Conservation (phyloP, 2,888 invertebrate species). For the Cynaeus angustus region DNA sequence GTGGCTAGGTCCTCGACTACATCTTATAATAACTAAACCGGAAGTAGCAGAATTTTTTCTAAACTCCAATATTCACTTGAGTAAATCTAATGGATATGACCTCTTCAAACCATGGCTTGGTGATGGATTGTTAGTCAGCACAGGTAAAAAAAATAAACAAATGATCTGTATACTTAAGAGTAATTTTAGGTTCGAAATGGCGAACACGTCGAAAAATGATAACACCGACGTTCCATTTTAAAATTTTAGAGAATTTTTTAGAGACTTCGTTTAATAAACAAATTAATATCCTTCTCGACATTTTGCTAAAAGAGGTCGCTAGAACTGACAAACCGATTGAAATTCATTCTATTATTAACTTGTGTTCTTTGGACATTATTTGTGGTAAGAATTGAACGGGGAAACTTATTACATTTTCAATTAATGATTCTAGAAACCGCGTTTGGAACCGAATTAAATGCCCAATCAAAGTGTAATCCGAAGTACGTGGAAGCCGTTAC, state of each 20-base stretch:
- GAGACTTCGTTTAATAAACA: slow-evolving; percentile 58
- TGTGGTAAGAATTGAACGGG: slow-evolving; percentile 57
- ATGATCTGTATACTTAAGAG: neutral
- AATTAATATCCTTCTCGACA: slow-evolving; percentile 58
- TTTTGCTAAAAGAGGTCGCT: slow-evolving; percentile 53
- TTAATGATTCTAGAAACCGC: slow-evolving; percentile 72
- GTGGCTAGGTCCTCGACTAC: slow-evolving; percentile 58
- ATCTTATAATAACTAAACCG: slow-evolving; percentile 60
- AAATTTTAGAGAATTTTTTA: slow-evolving; percentile 61
- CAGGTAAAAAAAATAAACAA: slow-evolving; percentile 52
- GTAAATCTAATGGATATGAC: slow-evolving; percentile 61
- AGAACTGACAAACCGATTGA: slow-evolving; percentile 55
- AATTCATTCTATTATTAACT: slow-evolving; percentile 56
- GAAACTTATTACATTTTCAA: neutral
- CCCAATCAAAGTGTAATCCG: slow-evolving; percentile 68
- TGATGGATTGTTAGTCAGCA: slow-evolving; percentile 61
- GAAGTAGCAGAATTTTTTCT: slow-evolving; percentile 59
- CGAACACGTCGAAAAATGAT: slow-evolving; percentile 61
- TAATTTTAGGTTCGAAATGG: slow-evolving; percentile 61
- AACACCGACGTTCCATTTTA: slow-evolving; percentile 64
- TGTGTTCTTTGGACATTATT: slow-evolving; percentile 60
- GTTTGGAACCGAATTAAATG: slow-evolving; percentile 74
- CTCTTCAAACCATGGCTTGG: slow-evolving; percentile 63
- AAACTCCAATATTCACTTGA: slow-evolving; percentile 57
- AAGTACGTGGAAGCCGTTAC: slow-evolving; percentile 72